A percentile compares a stretch with the other conserved stretches of the same genome.
phyloP scores from a whole-genome alignment of 2,113 vertebrate genomes.

The Tichodroma muraria region DNA sequence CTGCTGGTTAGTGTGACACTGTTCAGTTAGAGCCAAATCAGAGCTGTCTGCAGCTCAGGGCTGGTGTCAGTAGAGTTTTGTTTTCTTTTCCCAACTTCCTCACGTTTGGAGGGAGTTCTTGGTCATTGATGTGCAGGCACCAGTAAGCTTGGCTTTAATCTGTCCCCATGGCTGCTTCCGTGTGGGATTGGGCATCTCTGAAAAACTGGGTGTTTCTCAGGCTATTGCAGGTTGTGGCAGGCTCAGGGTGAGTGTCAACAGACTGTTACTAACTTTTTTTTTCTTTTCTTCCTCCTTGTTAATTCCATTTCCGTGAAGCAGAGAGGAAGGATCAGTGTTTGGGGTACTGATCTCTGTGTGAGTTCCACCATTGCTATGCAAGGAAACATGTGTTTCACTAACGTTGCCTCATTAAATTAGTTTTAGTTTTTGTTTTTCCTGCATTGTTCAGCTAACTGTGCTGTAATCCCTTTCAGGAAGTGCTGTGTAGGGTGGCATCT shows the following conservation, averaged over 20 bases:
- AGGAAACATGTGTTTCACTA: neutral
- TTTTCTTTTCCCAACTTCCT: slow-evolving; percentile 4
- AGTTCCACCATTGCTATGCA: rapidly evolving
- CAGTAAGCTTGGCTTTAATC: neutral
- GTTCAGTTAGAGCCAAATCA: neutral
- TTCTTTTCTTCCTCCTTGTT: neutral
- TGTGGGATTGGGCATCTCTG: neutral
- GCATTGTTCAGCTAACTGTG: neutral
- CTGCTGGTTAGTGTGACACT: neutral
- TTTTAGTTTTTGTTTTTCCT: neutral
- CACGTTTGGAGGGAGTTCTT: neutral
- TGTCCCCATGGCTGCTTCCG: neutral
- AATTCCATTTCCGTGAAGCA: neutral
- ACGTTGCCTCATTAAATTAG: neutral
- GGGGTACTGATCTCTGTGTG: neutral
- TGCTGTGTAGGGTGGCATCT: neutral
- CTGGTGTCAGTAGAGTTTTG: neutral
- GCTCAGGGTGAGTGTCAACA: neutral
- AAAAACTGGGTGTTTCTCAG: neutral
- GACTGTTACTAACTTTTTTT: neutral
- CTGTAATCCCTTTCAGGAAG: neutral
- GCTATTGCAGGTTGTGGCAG: neutral
- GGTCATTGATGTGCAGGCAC: neutral
- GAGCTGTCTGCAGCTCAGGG: neutral
- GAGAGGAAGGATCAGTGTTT: neutral